Base-by-base conservation (phyloP, 2,797 vertebrate genomes). In the Falco rusticolus region DNA sequence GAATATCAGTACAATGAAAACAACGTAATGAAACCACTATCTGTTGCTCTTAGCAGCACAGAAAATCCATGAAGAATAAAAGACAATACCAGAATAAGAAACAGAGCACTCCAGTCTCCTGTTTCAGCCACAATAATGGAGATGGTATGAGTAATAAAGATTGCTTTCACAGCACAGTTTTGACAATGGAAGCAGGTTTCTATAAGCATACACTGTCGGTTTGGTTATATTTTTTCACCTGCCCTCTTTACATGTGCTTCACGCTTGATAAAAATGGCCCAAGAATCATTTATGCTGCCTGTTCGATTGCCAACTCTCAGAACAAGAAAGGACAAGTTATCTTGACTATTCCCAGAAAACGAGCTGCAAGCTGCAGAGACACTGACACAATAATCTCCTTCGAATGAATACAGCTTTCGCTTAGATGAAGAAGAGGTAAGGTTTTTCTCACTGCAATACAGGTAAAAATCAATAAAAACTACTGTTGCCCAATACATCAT, bases 321-420 rank as follows among this genome's bases (percentile, higher is more conserved):
- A 96, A 97, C 97, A 97, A 96, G 98, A 97, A 92, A 79, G n/a
- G 68, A 90, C 96, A 97, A n/a, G 97, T 90, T 89, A 69, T 72
- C 61, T 87, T 94, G 88, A 82, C 84, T 97, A 70, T 94, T 89
- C 75, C 85, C 85, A 86, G 61, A 95, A 93, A 93, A 68, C 8
- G 37, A 96, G 89, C 85, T 96, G 54, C 96, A 93, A 96, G 79
- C 89, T 86, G 54, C 70, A 97, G 96, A 94, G 45, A 66, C 69
- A 18, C 53, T 29, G 20, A 93, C 84, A 92, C 21, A 57, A 89
- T 82, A 94, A 91, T 81, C 94, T 96, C 90, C 84, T 94, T 83
- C 91, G 85, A 97, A 94, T 29, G 87, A 97, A 95, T 29, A 80
- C 79, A 90, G 79, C 57, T 92, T 94, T 90, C 68, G 70, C 90